Conservation (phyloP, 2,113 vertebrate genomes). For the Hemicordylus capensis region DNA sequence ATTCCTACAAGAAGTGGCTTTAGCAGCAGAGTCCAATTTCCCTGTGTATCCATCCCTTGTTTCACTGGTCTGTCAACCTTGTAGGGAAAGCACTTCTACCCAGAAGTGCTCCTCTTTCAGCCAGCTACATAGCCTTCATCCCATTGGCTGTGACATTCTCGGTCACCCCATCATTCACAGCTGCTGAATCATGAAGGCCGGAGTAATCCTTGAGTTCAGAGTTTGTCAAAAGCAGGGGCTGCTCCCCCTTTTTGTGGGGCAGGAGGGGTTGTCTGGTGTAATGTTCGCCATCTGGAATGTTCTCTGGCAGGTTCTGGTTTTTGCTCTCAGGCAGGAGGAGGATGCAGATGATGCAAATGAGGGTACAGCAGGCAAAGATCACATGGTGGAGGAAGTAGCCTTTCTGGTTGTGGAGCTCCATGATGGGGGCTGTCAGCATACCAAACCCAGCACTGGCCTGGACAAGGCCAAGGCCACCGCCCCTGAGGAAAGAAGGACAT, state of each 20-base stretch:
- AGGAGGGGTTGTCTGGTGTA: slow-evolving; percentile 91
- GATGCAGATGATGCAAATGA: slow-evolving; percentile 98
- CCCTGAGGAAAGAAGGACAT: slow-evolving; percentile 72
- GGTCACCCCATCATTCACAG: slow-evolving; percentile 76
- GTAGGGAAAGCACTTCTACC: slow-evolving; percentile 62
- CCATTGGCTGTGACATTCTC: slow-evolving; percentile 89
- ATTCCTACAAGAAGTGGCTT: slow-evolving; percentile 46
- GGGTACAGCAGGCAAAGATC: slow-evolving; percentile 97
- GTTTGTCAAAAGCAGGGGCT: slow-evolving; percentile 92
- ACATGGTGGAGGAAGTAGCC: slow-evolving; percentile 98
- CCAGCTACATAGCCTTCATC: slow-evolving; percentile 78
- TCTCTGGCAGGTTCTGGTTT: slow-evolving; percentile 91
- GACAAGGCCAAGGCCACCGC: slow-evolving; percentile 92
- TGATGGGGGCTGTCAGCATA: slow-evolving; percentile 94
- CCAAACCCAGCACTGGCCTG: slow-evolving; percentile 95
- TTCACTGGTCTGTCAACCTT: slow-evolving; percentile 61
- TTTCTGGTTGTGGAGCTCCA: slow-evolving; percentile 99
- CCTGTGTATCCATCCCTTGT: slow-evolving; percentile 42
- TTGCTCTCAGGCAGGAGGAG: slow-evolving; percentile 94
- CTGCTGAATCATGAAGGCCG: slow-evolving; percentile 85
- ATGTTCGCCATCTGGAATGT: slow-evolving; percentile 89
- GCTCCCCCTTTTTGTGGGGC: slow-evolving; percentile 87
- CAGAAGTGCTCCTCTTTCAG: slow-evolving; percentile 43
- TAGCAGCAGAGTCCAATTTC: slow-evolving; percentile 62
- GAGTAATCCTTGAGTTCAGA: slow-evolving; percentile 94